A percentile compares a stretch with the other conserved stretches of the same genome.
phyloP scores from a whole-genome alignment of 2,797 vertebrate species.

The Trachurus trachurus region DNA sequence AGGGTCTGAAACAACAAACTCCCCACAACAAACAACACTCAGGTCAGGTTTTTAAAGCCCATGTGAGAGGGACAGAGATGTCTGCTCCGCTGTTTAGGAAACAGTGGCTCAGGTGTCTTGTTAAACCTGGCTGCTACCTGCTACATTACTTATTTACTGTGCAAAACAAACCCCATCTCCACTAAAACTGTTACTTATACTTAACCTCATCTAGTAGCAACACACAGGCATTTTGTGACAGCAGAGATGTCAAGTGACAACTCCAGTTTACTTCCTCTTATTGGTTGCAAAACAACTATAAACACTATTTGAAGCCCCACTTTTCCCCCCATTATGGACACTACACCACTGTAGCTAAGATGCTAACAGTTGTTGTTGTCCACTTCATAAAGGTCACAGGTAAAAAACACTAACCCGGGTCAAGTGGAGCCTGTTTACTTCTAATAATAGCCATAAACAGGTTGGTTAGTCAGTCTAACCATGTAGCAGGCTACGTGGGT shows the following conservation, averaged over 20 bases:
- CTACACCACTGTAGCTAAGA: constrained; percentile 9
- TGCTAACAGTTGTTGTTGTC: constrained; percentile 35
- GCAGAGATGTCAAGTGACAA: not conserved
- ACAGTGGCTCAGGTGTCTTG: constrained; percentile 61
- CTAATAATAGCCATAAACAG: constrained; percentile 31
- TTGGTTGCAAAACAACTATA: constrained; percentile 31
- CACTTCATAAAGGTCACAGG: constrained; percentile 53
- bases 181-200: not conserved
- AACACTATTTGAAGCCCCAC: constrained; percentile 2
- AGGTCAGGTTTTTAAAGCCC: constrained; percentile 14
- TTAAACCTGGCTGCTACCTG: constrained; percentile 35
- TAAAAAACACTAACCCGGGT: constrained; percentile 19
- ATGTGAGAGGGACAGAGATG: constrained; percentile 15
- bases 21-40: not conserved
- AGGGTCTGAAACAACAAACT: constrained; percentile 30
- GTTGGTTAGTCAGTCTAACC: constrained; percentile 13
- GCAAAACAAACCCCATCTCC: constrained; percentile 17
- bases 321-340: not conserved
- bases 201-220: constrained; percentile 9
- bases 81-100: constrained; percentile 51
- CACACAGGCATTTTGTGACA: constrained; percentile 32
- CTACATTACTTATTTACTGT: constrained; percentile 41
- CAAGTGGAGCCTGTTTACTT: constrained; percentile 45
- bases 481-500: constrained; percentile 14
- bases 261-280: constrained; percentile 65